Evolutionary conservation across 1,140 invertebrate species (phyloP).

Genomic region (Trichogramma pretiosum): DNA sequence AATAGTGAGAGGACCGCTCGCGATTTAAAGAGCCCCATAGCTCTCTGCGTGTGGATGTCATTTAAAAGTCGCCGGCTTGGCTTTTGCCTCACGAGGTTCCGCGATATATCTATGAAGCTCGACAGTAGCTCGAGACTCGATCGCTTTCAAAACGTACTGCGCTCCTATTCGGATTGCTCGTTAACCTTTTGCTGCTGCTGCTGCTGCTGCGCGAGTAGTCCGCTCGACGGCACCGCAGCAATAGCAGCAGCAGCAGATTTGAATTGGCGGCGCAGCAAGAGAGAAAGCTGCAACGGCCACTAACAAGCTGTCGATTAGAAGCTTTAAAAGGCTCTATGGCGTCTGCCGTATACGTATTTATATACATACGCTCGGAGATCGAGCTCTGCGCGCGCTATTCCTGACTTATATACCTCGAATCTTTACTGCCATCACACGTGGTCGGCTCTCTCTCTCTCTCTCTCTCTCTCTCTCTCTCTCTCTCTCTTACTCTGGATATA

Average conservation of each 20-base stretch:
- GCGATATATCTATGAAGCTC: no score
- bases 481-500: not conserved
- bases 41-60: slow-evolving; percentile 2
- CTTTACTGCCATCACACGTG: no score
- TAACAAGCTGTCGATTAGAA: slow-evolving; percentile 17
- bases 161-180: no score
- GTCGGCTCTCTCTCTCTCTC: not conserved
- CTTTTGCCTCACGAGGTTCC: no score
- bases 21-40: slow-evolving; percentile 7
- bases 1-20: no score
- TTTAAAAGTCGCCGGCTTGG: no score
- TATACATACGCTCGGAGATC: no score
- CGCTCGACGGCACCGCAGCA: no score
- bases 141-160: slow-evolving; percentile 6
- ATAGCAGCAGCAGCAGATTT: slow-evolving; percentile 6
- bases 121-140: not conserved
- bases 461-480: not conserved
- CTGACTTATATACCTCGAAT: not conserved
- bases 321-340: slow-evolving; percentile 13
- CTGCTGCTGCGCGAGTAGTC: slow-evolving; percentile 4
- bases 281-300: not conserved
- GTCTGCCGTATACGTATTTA: no score
- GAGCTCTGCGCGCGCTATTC: not conserved
- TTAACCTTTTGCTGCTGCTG: slow-evolving; percentile 13
- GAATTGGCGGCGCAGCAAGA: not conserved